Evolutionary conservation across 2,888 invertebrate species (phyloP), one percentile per base, ranked within the genome.

Genomic region (Pheosia gnoma): DNA sequence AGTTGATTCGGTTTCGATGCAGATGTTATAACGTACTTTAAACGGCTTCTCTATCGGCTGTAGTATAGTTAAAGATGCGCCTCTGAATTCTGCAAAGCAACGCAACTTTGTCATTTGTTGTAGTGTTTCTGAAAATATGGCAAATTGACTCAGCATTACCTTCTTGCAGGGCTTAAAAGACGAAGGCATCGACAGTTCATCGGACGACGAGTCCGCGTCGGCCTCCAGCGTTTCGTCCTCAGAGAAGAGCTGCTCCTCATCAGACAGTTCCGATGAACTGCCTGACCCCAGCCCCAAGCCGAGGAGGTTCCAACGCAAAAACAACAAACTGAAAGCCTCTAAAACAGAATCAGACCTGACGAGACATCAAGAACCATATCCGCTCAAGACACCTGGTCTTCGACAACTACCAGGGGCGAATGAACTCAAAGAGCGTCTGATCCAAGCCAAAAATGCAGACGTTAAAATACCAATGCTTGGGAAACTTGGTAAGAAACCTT

Each of bases 181-280:
- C 74, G 94, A 94, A 80, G 94, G 94, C 64, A 94, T 94, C 68
- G 94, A 94, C 79, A 94, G 94, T 67, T 94, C 94, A 39, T 94
- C 94, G 3, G 94, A 94, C 60, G 94, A 94, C 60, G 94, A 94
- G 65, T 90, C 93, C 6, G 88, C 81, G 0, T 88, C 93, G 0
- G 87, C 88, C 2, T 90, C 91, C 57, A 90, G 85, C 67, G 90
- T 91, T 4, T 92, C 93, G 4, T 94, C 94, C 4, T 93, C 93
- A 61, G 93, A 93, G 66, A 92, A 93, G 57, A 93, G 93, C 75
- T 93, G 92, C 59, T 88, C 93, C 25, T 93, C 93, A 58, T 92
- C 93, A 56, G 92, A 92, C 68, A 91, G 89, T 63, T 93, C 92
- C 4, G 93, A 92, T 9, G 92, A 91, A 10, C 76, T 83, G 2